Evolutionary conservation across 2,888 invertebrate genomes (phyloP).

Genomic region (Phyllotreta cruciferae): DNA sequence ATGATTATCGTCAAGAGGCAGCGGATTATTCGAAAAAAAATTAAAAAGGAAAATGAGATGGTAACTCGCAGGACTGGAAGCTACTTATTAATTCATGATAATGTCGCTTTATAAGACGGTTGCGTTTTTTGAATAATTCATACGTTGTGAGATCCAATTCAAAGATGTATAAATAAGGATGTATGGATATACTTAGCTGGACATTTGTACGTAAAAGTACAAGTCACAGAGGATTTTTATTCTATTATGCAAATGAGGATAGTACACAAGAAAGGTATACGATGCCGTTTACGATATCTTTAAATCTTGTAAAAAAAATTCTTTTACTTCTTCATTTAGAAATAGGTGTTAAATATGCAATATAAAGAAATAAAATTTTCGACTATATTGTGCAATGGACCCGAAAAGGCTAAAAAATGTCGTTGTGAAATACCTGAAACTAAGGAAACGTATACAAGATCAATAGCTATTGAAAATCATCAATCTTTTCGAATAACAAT

Average conservation of each 20-base stretch:
- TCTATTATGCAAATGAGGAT: conserved; percentile 35
- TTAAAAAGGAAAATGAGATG: conserved; percentile 20
- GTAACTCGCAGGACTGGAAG: conserved; percentile 27
- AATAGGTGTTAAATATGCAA: too few species aligned
- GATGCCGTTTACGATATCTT: conserved; percentile 17
- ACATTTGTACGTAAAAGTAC: conserved; percentile 30
- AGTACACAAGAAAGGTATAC: conserved; percentile 21
- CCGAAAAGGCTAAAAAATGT: too few species aligned
- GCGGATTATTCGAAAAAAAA: conserved; percentile 41
- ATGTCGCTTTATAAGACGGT: conserved; percentile 32
- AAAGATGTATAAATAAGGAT: conserved; percentile 39
- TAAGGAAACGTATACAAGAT: conserved; percentile 12
- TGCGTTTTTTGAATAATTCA: conserved; percentile 45
- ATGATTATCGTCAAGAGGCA: conserved; percentile 30
- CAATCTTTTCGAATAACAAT: conserved; percentile 31
- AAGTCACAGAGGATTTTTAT: conserved; percentile 31
- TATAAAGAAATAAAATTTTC: too few species aligned
- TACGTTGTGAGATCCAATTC: conserved; percentile 41
- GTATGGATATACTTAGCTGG: conserved; percentile 33
- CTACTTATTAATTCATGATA: conserved; percentile 41
- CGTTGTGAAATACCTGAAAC: conserved; percentile 8
- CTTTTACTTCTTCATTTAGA: too few species aligned
- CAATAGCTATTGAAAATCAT: conserved; percentile 28
- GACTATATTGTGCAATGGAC: too few species aligned
- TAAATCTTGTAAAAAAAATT: not conserved